Base-by-base conservation (phyloP, 2,888 invertebrate genomes). In the Drosophila sordidula region DNA sequence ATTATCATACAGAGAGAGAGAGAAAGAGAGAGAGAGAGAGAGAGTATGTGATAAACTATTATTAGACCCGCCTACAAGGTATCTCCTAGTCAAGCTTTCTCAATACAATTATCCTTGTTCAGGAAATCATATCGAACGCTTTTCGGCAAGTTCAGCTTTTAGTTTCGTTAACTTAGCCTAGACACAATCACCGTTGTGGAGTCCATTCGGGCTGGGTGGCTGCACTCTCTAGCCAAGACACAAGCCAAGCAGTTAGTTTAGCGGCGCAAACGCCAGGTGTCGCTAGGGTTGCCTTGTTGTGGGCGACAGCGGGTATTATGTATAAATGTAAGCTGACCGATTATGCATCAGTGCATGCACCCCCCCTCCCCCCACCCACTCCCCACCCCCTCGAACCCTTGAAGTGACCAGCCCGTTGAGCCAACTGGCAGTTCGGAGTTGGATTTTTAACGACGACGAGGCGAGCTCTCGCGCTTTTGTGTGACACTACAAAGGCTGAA, bases 391-490 rank as follows among this genome's bases (percentile, higher is more conserved):
- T 9, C 16, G 44, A 44, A 26, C 11, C 2, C 38, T 9, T 16
- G 9, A 39, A 56, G 18, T 41, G 71, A 61, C 52, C 67, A 50
- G 42, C 44, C 47, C 42, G 42, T 26, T 39, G 9, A 38, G 47
- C 50, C n/a, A 44, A 42, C 67, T 11, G 55, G 16, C 26, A 26
- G 32, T 59, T 55, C 57, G 55, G 61, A 44, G 65, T 63, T 52
- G 42, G 56, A 47, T 39, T 61, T 49, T 62, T 52, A 49, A 49
- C 54, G 63, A 61, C 49, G 45, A 66, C 34, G 34, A 34, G 34
- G 63, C 79, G 85, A 82, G 79, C 65, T 82, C 63, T 83, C 69
- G 72, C 86, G 83, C 83, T 79, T 83, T 87, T 83, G 82, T 87
- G 72, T 70, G 82, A 75, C 76, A 73, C 70, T 77, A 87, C 83